phyloP scores from a whole-genome alignment of 1,140 invertebrate species.

The Portunus trituberculatus region DNA sequence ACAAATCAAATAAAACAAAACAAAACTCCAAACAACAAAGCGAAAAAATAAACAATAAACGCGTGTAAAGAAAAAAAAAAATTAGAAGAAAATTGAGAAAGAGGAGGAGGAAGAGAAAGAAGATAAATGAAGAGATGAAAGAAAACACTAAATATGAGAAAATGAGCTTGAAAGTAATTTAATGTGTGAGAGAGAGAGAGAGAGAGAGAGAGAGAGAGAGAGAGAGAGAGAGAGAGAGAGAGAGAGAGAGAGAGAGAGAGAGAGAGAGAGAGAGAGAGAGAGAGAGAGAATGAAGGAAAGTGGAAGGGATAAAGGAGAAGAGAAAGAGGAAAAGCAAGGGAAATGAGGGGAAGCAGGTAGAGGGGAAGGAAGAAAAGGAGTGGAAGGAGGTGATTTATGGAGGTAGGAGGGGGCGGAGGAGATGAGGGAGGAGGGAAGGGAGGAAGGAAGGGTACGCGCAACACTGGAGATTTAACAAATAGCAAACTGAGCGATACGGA shows the following conservation, averaged over 20 bases:
- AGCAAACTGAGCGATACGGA: not conserved
- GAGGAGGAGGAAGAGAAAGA: not conserved
- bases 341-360: not conserved
- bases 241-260: too few species aligned
- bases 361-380: not conserved
- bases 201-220: slow-evolving; percentile 17
- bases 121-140: not conserved
- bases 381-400: slow-evolving; percentile 26
- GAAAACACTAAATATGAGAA: not conserved
- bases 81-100: not conserved
- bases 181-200: not conserved
- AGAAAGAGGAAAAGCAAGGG: not conserved
- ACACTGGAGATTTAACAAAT: not conserved
- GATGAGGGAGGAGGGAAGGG: not conserved
- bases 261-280: too few species aligned
- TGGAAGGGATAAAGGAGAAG: not conserved
- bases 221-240: too few species aligned
- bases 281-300: not conserved
- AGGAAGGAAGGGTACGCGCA: not conserved
- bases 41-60: too few species aligned
- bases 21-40: too few species aligned
- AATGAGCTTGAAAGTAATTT: not conserved
- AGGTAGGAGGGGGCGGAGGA: not conserved
- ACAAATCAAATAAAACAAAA: too few species aligned
- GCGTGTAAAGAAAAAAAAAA: too few species aligned